These are phyloP conservation scores for Symphodus melops DNA, from an alignment of 2,113 vertebrate species.

Conservation along the genomic window DNA sequence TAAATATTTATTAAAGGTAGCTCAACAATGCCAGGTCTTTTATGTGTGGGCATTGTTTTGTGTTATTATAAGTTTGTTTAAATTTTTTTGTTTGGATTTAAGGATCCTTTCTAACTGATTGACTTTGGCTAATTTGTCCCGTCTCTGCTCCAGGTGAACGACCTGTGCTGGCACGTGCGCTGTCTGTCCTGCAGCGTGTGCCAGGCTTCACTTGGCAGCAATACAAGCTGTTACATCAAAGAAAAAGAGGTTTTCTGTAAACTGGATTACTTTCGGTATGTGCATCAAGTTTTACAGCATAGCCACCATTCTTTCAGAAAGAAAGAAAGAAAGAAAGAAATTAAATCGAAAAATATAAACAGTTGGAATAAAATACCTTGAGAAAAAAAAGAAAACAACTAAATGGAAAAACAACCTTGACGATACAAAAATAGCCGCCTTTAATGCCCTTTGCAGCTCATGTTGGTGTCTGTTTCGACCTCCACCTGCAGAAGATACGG, in stretches of 20 bases:
- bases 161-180: conserved; percentile 97
- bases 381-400: no score
- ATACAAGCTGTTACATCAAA: conserved; percentile 98
- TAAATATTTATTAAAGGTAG: conserved; percentile 98
- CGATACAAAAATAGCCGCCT: not conserved
- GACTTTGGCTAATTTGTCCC: conserved; percentile 25
- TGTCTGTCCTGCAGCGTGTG: conserved; percentile 98
- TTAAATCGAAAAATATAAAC: no score
- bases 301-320: no score
- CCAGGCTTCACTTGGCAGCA: conserved; percentile 92
- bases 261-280: conserved; percentile 98
- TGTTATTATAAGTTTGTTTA: not conserved
- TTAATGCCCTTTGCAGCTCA: not conserved
- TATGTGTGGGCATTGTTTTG: not conserved
- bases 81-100: conserved; percentile 5
- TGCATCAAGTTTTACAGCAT: not conserved
- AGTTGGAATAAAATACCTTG: no score
- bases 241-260: conserved; percentile 99
- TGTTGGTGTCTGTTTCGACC: not conserved
- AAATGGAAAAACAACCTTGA: not conserved
- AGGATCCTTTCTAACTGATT: not conserved
- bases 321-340: no score
- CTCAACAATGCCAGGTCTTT: not conserved
- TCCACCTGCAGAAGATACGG: conserved; percentile 89
- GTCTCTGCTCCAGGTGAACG: conserved; percentile 89